A percentile compares a stretch with the other conserved stretches of the same genome.
Evolutionary conservation across 1,140 invertebrate genomes (phyloP).

Genomic region (Cardiocondyla obscurior): DNA sequence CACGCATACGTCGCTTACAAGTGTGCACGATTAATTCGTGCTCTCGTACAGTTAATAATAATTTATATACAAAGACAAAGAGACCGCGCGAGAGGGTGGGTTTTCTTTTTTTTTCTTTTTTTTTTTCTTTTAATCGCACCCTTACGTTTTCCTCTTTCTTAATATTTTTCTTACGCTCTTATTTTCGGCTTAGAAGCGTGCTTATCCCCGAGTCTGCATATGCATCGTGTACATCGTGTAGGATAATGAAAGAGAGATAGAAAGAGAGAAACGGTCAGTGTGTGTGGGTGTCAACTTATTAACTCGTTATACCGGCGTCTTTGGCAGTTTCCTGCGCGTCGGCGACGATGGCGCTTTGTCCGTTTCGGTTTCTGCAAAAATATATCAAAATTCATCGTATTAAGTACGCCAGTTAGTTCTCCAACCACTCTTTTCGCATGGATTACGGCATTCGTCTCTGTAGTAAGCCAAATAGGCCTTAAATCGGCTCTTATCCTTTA

Average conservation of each 20-base stretch:
- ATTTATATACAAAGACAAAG: conserved; percentile 44
- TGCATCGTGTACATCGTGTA: conserved; percentile 70
- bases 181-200: conserved; percentile 64
- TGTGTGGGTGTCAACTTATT: conserved; percentile 83
- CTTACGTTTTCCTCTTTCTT: conserved; percentile 41
- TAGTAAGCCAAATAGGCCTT: too few species aligned
- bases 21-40: conserved; percentile 14
- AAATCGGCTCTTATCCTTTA: too few species aligned
- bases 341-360: conserved; percentile 93
- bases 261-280: conserved; percentile 76
- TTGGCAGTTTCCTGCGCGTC: conserved; percentile 95
- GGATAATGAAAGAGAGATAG: conserved; percentile 74
- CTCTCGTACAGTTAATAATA: background rate
- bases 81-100: conserved; percentile 25
- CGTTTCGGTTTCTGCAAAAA: conserved; percentile 88
- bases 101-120: background rate
- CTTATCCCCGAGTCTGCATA: conserved; percentile 64
- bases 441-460: background rate
- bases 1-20: conserved; percentile 1
- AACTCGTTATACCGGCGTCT: conserved; percentile 95
- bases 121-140: background rate
- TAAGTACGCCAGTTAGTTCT: background rate
- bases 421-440: background rate
- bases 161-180: conserved; percentile 33
- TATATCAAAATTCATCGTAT: conserved; percentile 57